Evolutionary conservation across 1,140 invertebrate genomes (phyloP).

Genomic region (Hormaphis cornu): DNA sequence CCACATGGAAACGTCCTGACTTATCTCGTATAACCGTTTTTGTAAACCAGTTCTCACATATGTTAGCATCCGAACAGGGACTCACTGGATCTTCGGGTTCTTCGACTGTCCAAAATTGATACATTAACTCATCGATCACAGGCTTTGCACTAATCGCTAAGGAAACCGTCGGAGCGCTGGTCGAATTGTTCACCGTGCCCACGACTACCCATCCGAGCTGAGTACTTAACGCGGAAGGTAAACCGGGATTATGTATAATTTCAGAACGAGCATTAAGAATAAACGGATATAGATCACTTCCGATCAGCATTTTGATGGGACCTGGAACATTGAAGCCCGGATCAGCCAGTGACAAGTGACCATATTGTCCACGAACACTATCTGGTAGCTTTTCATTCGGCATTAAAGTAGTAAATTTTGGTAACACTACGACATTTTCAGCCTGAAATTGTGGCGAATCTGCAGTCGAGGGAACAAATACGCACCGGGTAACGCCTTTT

Average conservation of each 20-base stretch:
- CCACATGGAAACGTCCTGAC: neutral
- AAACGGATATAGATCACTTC: neutral
- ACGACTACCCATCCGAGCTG: neutral
- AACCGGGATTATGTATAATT: neutral
- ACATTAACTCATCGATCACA: neutral
- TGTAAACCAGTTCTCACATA: neutral
- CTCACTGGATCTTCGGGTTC: neutral
- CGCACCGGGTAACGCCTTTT: conserved; percentile 32
- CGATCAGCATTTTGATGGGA: neutral
- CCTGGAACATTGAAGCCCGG: neutral
- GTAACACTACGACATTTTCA: neutral
- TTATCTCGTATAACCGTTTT: neutral
- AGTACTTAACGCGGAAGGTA: neutral
- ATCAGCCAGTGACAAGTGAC: neutral
- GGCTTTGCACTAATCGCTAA: neutral
- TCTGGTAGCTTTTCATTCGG: neutral
- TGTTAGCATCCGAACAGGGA: neutral
- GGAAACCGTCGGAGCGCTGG: neutral
- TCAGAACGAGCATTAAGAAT: neutral
- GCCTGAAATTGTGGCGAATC: neutral
- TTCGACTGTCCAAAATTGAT: neutral
- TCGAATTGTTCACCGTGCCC: neutral
- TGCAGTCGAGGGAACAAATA: conserved; percentile 30
- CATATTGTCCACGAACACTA: neutral
- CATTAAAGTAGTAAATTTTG: neutral